Evolutionary conservation across 2,797 vertebrate species (phyloP).

Genomic region (Pseudochirops cupreus): DNA sequence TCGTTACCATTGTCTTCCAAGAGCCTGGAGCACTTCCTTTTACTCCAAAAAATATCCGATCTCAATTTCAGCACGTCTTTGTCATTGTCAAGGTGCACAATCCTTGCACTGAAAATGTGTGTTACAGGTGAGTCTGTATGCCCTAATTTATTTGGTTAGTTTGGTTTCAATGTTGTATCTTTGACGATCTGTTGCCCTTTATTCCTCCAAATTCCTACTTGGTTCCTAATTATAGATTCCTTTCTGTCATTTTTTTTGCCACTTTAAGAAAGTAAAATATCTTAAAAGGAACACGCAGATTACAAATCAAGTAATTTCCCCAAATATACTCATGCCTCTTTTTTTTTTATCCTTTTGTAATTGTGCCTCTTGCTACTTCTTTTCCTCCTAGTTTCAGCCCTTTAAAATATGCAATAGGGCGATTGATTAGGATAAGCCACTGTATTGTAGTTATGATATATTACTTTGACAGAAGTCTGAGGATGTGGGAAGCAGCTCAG

Average conservation of each 20-base stretch:
- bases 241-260: neutral
- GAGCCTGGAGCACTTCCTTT: slow-evolving; percentile 98
- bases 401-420: neutral
- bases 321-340: neutral
- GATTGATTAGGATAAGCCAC: neutral
- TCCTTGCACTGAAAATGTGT: slow-evolving; percentile 97
- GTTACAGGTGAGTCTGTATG: slow-evolving; percentile 92
- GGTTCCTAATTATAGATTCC: neutral
- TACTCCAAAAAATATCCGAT: slow-evolving; percentile 97
- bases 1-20: slow-evolving; percentile 99
- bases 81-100: slow-evolving; percentile 98
- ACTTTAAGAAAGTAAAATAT: neutral
- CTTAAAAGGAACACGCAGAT: neutral
- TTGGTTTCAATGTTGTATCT: no score
- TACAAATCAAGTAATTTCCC: neutral
- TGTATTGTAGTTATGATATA: neutral
- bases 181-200: neutral
- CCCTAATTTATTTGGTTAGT: neutral
- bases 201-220: neutral
- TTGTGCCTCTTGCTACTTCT: neutral
- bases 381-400: neutral
- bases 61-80: slow-evolving; percentile 99
- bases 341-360: neutral
- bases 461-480: neutral
- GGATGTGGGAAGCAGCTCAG: neutral